Base-by-base conservation (phyloP, 2,888 invertebrate species). In the Coenonympha glycerion region DNA sequence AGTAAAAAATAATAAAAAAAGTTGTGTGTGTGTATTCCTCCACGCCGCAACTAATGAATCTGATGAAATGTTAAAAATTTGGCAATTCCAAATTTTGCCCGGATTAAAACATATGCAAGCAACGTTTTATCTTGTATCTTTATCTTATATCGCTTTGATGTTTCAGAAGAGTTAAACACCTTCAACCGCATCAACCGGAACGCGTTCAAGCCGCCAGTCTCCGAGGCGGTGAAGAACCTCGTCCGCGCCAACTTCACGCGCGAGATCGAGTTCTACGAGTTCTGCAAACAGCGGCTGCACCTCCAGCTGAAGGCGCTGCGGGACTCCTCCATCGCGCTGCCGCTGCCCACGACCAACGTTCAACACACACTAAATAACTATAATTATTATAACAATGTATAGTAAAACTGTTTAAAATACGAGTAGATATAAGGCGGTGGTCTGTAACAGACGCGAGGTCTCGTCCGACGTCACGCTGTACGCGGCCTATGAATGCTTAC, bases 261-360 rank as follows among this genome's bases (percentile, higher is more conserved):
- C 49, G 96, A 96, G 82, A 94, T 96, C 8, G 96, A 96, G 68
- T 95, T 96, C 79, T 96, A 96, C 76, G 93, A 96, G 69, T 96
- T 96, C 74, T 95, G 95, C 73, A 91, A 91, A 63, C 95, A 96
- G 71, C 88, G 96, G 65, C 87, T 96, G 13, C 92, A 96, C 68
- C 89, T 92, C 72, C 96, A 96, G 68, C 89, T 93, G 53, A 80
- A 92, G 52, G 95, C 95, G 0, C 83, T 94, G 1, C 88, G 91
- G 67, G 87, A 92, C 49, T 87, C 89, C 2, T 52, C 68, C 0
- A 64, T 82, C 18, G 63, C 72, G 0, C 57, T 78, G 3, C 79
- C 85, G 1, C 74, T 77, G 0, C 62, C 64, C 3, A 56, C 71
- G 1, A 61, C 45, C 9, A 58, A 48, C 40, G 40, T 36, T 15